Base-by-base conservation (phyloP, 2,888 invertebrate genomes). In the Drosophila mettleri region DNA sequence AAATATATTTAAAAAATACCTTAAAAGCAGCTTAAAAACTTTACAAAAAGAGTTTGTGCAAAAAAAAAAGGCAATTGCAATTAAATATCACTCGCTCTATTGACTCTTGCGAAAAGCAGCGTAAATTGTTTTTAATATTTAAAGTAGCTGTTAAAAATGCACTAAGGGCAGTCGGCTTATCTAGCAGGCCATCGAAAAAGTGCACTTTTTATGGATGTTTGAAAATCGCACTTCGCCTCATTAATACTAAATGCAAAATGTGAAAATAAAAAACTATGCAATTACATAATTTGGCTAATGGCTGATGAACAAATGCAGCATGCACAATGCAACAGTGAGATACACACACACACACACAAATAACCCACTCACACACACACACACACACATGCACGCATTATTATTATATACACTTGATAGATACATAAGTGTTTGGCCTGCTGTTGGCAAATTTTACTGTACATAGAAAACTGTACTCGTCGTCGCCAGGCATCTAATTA, bases 401-500 rank as follows among this genome's bases (percentile, higher is more conserved):
- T 20, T 61, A 55, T 58, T 74, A 74, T 76, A 58, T 75, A 75
- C 72, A 39, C 45, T 63, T 58, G 36, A 43, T 58, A 43, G 38
- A 63, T 66, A 76, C 57, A 76, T 58, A 75, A 59, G 48, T 49
- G 48, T 27, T 39, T 36, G 52, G 51, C 54, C 38, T 72, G 69
- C 73, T 69, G 71, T 69, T 67, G 69, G 60, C 75, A 64, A 68
- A 68, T 75, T 80, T 80, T 73, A 55, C 59, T 39, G 68, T 86
- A 82, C 60, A 82, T 82, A 74, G 86, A 76, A 76, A 86, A 82
- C 82, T 82, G 86, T 82, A 83, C 81, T 66, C 69, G 69, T 29
- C 45, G 45, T 55, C 65, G 68, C 67, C 58, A 66, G 66, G 65
- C 83, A 61, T 73, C 77, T 86, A 83, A 83, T 83, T 83, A 83